These are phyloP conservation scores for Pagetopsis macropterus DNA, from an alignment of 2,797 vertebrate genomes.

Conservation along the genomic window DNA sequence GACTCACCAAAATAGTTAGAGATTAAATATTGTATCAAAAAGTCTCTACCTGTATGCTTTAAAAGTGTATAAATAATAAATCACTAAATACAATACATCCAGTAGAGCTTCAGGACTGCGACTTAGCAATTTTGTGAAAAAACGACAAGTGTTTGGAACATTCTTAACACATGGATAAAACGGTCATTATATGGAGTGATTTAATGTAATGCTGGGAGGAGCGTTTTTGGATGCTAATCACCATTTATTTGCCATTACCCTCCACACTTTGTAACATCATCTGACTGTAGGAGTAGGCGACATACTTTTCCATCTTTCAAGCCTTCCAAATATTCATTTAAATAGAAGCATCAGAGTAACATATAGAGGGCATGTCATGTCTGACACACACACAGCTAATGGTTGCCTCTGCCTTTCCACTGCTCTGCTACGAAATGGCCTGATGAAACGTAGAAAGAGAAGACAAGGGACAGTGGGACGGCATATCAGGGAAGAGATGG, in stretches of 20 bases:
- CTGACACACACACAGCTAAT: constrained; percentile 27
- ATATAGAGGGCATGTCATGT: not conserved
- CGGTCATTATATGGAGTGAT: not conserved
- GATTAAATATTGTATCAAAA: not conserved
- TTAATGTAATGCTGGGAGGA: too few species aligned
- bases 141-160: not conserved
- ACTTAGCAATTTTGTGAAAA: not conserved
- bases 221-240: not conserved
- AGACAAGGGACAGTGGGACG: constrained; percentile 26
- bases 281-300: not conserved
- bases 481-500: constrained; percentile 17
- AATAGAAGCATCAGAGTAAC: too few species aligned
- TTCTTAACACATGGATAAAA: not conserved
- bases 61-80: not conserved
- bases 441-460: constrained; percentile 16
- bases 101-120: not conserved
- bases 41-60: not conserved
- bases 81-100: not conserved
- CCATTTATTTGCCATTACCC: not conserved
- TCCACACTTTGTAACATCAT: not conserved
- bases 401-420: constrained; percentile 15
- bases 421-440: constrained; percentile 29
- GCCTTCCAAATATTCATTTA: not conserved
- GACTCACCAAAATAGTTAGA: not conserved
- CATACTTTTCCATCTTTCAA: not conserved